Conservation (phyloP, 2,113 vertebrate species). For the Lethenteron reissneri region DNA sequence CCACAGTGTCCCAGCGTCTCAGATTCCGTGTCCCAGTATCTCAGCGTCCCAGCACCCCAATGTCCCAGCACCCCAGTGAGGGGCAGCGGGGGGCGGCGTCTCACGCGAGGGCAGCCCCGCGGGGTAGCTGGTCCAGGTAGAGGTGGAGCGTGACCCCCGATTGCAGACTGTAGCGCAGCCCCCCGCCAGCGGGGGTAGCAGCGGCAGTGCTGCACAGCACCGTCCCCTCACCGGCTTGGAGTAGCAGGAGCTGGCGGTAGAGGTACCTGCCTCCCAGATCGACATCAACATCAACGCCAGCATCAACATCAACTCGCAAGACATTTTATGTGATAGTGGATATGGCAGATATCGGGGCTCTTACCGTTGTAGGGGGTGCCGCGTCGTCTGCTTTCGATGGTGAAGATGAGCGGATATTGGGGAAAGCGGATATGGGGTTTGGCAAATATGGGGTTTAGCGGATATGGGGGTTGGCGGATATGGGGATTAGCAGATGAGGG, state of each 20-base stretch:
- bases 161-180: slow-evolving; percentile 43
- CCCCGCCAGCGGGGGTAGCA: slow-evolving; percentile 26
- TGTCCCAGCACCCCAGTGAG: not conserved
- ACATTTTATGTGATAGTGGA: not conserved
- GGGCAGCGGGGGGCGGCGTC: too few relatives aligned
- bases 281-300: slow-evolving; percentile 1
- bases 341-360: too few relatives aligned
- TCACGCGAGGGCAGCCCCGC: slow-evolving; percentile 34
- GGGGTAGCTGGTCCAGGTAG: slow-evolving; percentile 68
- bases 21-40: not conserved
- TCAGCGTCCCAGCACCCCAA: too few relatives aligned
- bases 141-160: slow-evolving; percentile 40
- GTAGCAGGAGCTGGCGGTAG: slow-evolving; percentile 61
- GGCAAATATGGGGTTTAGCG: not conserved
- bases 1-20: not conserved
- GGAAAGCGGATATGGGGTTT: not conserved
- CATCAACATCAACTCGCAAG: not conserved
- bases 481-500: not conserved
- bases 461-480: slow-evolving; percentile 3
- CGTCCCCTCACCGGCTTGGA: slow-evolving; percentile 40
- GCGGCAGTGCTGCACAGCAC: slow-evolving; percentile 53
- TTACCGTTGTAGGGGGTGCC: not conserved
- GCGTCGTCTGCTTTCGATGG: too few relatives aligned
- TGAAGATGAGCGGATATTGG: too few relatives aligned
- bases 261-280: slow-evolving; percentile 25